phyloP scores from a whole-genome alignment of 2,888 invertebrate genomes.

The Caenorhabditis zanzibari region DNA sequence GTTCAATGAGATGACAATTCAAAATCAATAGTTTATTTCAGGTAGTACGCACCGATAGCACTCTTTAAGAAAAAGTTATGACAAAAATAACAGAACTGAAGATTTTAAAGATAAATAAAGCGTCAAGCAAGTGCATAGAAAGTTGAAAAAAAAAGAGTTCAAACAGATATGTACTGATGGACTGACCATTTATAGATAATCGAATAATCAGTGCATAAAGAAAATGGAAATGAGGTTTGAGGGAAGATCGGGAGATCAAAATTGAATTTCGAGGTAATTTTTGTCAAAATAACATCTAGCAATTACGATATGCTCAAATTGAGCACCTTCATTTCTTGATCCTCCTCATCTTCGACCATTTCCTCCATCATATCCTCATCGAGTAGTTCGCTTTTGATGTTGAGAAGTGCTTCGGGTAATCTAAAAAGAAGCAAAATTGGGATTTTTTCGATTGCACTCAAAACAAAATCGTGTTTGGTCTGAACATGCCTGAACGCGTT shows the following conservation, averaged over 20 bases:
- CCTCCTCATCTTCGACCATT: conserved; percentile 23
- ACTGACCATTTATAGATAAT: conserved; percentile 29
- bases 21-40: conserved; percentile 11
- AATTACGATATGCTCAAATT: conserved; percentile 50
- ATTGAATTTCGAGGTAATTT: conserved; percentile 24
- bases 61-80: too few species aligned
- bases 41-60: conserved; percentile 17
- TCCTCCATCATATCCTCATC: conserved; percentile 33
- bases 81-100: too few species aligned
- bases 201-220: conserved; percentile 54
- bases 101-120: neutral
- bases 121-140: conserved; percentile 17
- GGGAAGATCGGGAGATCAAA: conserved; percentile 35
- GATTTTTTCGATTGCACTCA: conserved; percentile 31
- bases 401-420: conserved; percentile 58
- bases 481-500: conserved; percentile 66
- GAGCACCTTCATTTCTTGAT: conserved; percentile 56
- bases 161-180: conserved; percentile 44
- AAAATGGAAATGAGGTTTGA: neutral
- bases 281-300: neutral
- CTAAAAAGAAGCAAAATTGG: conserved; percentile 33
- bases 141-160: neutral
- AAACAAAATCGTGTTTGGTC: conserved; percentile 38
- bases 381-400: conserved; percentile 45
- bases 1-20: neutral